Conservation (phyloP, 2,888 invertebrate genomes). For the Drosophila borborema region DNA sequence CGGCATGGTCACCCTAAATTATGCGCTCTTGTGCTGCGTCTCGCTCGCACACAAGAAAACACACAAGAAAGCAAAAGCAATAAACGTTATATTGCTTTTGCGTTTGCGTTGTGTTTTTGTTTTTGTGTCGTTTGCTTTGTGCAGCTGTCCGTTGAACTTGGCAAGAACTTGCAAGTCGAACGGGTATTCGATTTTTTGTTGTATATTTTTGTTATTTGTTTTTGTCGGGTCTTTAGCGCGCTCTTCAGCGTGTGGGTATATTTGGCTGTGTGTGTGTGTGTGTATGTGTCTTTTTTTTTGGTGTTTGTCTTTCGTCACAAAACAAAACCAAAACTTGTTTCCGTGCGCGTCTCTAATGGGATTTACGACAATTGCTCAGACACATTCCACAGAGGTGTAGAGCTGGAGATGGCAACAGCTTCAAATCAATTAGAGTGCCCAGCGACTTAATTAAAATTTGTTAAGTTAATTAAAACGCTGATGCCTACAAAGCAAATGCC, state of each 20-base stretch:
- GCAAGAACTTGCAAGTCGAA: constrained; percentile 62
- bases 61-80: constrained; percentile 15
- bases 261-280: constrained; percentile 12
- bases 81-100: constrained; percentile 32
- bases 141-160: constrained; percentile 66
- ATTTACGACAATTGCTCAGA: constrained; percentile 57
- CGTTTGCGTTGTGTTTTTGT: constrained; percentile 49
- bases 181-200: constrained; percentile 66
- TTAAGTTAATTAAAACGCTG: constrained; percentile 66
- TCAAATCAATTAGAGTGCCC: constrained; percentile 68
- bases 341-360: constrained; percentile 64
- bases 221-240: constrained; percentile 29
- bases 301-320: constrained; percentile 60
- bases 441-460: constrained; percentile 75
- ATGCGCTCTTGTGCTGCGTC: constrained; percentile 27
- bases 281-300: constrained; percentile 32
- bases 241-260: not conserved
- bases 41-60: constrained; percentile 36
- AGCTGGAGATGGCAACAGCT: constrained; percentile 27
- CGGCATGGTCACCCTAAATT: constrained; percentile 58
- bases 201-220: constrained; percentile 39
- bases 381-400: constrained; percentile 47
- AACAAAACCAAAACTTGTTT: constrained; percentile 58
- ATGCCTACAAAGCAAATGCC: constrained; percentile 51
- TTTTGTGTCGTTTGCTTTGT: constrained; percentile 42